These are phyloP conservation scores for Xerus rutilus DNA, from an alignment of 2,797 vertebrate species.

Conservation along the genomic window DNA sequence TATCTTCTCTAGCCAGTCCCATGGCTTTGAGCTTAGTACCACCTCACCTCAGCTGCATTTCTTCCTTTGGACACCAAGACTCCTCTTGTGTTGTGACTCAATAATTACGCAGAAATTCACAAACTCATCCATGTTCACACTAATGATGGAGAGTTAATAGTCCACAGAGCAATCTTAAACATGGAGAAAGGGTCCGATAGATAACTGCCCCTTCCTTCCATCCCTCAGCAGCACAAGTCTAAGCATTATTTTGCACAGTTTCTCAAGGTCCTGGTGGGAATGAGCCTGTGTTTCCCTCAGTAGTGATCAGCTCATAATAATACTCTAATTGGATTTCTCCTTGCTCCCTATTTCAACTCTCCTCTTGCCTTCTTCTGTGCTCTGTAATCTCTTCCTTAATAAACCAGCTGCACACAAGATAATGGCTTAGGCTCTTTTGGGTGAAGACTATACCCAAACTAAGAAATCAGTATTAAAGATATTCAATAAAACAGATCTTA, in stretches of 20 bases:
- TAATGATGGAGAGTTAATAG: background rate
- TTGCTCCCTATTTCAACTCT: background rate
- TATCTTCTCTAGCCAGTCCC: background rate
- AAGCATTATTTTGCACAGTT: background rate
- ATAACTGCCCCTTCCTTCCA: background rate
- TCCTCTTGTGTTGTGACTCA: background rate
- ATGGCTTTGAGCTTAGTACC: background rate
- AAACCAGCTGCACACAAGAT: background rate
- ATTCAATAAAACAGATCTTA: background rate
- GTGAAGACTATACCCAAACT: background rate
- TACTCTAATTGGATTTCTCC: background rate
- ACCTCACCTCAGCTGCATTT: background rate
- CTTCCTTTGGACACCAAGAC: background rate
- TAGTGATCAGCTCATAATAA: background rate
- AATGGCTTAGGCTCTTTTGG: background rate
- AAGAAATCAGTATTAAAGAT: background rate
- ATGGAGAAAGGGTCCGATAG: background rate
- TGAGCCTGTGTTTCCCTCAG: background rate
- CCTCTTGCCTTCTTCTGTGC: background rate
- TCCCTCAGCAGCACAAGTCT: background rate
- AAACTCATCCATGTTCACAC: background rate
- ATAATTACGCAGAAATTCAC: background rate
- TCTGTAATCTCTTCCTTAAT: background rate
- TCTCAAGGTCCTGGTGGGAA: background rate
- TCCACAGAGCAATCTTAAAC: background rate